These are phyloP conservation scores for Sorex fumeus DNA, from an alignment of 2,113 vertebrate species.

Conservation along the genomic window DNA sequence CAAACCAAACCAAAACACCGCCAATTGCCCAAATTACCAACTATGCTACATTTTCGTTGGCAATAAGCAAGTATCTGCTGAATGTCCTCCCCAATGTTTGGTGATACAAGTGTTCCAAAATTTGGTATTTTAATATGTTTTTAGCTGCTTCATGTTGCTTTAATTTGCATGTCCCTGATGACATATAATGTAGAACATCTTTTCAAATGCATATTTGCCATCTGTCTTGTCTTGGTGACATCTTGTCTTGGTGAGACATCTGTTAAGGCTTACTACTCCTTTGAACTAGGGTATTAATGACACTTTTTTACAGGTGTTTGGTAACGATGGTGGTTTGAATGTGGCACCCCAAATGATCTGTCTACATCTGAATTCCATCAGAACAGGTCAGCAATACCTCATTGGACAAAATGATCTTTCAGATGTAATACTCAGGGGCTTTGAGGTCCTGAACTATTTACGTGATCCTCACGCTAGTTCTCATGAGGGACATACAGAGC, in stretches of 20 bases:
- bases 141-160: neutral
- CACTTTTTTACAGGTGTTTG: constrained; percentile 57
- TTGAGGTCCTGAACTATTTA: neutral
- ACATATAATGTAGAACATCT: neutral
- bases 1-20: neutral
- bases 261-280: neutral
- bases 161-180: neutral
- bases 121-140: neutral
- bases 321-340: neutral
- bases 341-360: neutral
- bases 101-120: neutral
- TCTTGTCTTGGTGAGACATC: neutral
- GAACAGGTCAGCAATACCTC: neutral
- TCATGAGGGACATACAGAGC: neutral
- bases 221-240: neutral
- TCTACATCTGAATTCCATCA: neutral
- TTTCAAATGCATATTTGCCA: constrained; percentile 11
- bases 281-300: constrained; percentile 9
- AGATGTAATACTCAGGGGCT: neutral
- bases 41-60: neutral
- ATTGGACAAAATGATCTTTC: neutral
- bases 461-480: neutral
- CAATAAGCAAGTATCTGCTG: neutral
- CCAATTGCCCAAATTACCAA: neutral
- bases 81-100: neutral